A percentile compares a stretch with the other conserved stretches of the same genome.
Conservation (phyloP, 2,113 vertebrate genomes). For the Desmodus rotundus region DNA sequence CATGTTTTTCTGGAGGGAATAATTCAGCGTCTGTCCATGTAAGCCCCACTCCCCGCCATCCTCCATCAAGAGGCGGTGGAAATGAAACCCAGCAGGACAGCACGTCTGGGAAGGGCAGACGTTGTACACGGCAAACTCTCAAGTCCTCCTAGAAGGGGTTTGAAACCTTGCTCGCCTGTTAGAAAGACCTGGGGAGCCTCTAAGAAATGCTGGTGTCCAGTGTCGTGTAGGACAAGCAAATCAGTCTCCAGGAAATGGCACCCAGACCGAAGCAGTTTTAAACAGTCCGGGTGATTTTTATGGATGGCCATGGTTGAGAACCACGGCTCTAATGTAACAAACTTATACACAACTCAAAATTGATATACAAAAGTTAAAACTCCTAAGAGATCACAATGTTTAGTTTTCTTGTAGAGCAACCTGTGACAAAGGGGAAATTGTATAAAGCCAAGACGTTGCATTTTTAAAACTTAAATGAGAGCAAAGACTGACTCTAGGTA, state of each 20-base stretch:
- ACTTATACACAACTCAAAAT: background rate
- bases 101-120: background rate
- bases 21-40: background rate
- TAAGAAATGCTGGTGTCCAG: background rate
- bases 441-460: background rate
- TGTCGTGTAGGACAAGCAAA: background rate
- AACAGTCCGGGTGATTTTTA: background rate
- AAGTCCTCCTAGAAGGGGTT: background rate
- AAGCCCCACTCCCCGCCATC: background rate
- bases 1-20: background rate
- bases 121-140: background rate
- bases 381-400: background rate
- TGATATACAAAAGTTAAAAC: background rate
- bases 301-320: background rate
- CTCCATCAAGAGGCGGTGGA: background rate
- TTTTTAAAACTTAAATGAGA: background rate
- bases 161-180: background rate
- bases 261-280: background rate
- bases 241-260: background rate
- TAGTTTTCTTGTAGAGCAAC: background rate
- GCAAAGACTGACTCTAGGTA: background rate
- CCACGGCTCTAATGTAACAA: background rate
- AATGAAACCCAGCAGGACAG: background rate
- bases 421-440: background rate
- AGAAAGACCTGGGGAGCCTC: background rate